These are phyloP conservation scores for Pedionomus torquatus DNA, from an alignment of 2,113 vertebrate genomes.

Conservation along the genomic window DNA sequence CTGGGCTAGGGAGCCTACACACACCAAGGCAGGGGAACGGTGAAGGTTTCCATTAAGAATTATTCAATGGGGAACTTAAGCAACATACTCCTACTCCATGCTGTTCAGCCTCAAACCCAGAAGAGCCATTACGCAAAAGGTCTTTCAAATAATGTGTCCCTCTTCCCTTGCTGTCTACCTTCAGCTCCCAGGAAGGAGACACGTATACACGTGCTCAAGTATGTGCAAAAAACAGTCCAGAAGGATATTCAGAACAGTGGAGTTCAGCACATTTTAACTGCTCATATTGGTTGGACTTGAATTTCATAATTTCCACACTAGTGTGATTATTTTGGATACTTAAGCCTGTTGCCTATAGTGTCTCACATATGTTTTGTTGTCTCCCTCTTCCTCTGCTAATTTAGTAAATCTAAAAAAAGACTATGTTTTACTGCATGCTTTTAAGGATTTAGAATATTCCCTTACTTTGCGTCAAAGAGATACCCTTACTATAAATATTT, in stretches of 20 bases:
- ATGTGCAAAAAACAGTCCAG: background rate
- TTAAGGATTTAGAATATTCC: background rate
- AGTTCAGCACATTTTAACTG: background rate
- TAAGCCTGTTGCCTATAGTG: background rate
- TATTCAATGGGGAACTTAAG: background rate
- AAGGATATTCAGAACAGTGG: background rate
- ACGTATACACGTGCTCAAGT: background rate
- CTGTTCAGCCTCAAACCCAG: background rate
- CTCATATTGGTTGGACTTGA: background rate
- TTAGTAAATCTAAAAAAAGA: background rate
- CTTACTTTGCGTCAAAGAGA: background rate
- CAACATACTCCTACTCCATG: background rate
- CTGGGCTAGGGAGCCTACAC: background rate
- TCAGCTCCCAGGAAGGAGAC: background rate
- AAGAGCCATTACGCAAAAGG: background rate
- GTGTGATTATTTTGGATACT: rapidly evolving
- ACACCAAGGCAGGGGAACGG: background rate
- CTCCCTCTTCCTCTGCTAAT: background rate
- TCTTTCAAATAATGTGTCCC: rapidly evolving
- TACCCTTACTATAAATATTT: background rate
- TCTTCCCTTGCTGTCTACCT: background rate
- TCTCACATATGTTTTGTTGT: rapidly evolving
- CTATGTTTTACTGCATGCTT: background rate
- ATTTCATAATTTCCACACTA: background rate
- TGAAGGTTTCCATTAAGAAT: background rate